Conservation (phyloP, 2,797 vertebrate species). For the Leptodactylus fallax region DNA sequence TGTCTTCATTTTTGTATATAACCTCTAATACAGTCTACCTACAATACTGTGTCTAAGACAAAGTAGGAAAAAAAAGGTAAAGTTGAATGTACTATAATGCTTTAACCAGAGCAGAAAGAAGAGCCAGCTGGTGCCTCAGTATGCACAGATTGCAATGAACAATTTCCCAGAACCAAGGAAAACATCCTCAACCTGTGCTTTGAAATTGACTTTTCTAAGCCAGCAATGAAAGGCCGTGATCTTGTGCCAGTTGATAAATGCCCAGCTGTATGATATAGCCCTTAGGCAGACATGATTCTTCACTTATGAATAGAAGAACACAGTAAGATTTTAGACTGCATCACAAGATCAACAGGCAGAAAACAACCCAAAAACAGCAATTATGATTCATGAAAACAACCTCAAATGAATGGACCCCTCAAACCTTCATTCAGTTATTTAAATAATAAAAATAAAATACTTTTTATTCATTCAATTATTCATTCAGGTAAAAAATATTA, state of each 20-base stretch:
- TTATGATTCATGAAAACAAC: too few relatives aligned
- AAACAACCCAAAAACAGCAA: not conserved
- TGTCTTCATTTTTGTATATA: too few relatives aligned
- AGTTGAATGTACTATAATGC: slow-evolving; percentile 22
- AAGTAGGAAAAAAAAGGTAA: slow-evolving; percentile 12
- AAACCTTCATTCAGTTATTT: too few relatives aligned
- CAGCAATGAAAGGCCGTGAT: slow-evolving; percentile 39
- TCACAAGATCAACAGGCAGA: not conserved
- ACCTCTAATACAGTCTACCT: too few relatives aligned
- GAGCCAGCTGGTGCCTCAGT: slow-evolving; percentile 56
- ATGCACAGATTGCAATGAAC: slow-evolving; percentile 54
- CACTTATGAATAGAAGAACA: not conserved
- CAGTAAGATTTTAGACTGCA: not conserved
- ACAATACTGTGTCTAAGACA: not conserved
- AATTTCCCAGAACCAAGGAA: slow-evolving; percentile 52
- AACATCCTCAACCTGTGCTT: slow-evolving; percentile 54
- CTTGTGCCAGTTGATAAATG: slow-evolving; percentile 50
- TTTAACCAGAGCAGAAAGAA: slow-evolving; percentile 46
- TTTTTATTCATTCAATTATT: too few relatives aligned
- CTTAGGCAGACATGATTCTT: slow-evolving; percentile 24
- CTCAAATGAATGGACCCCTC: too few relatives aligned
- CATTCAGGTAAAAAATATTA: too few relatives aligned
- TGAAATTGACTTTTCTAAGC: slow-evolving; percentile 54
- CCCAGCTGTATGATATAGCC: slow-evolving; percentile 38
- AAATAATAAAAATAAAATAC: too few relatives aligned